A percentile compares a stretch with the other conserved stretches of the same genome.
Evolutionary conservation across 2,797 vertebrate genomes (phyloP).

Genomic region (Coregonus ussuriensis): DNA sequence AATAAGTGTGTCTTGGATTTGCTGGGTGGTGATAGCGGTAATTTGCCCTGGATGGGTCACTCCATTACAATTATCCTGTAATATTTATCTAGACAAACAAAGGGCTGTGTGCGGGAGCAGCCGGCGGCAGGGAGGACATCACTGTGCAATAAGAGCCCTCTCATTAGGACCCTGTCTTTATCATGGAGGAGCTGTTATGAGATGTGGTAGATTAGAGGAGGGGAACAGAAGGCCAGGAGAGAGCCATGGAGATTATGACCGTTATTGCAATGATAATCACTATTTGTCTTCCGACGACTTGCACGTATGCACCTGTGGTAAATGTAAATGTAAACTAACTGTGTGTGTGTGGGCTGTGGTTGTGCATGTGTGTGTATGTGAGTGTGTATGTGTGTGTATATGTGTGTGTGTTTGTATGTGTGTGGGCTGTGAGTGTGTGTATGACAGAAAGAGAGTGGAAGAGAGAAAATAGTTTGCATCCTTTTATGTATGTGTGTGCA

Average conservation of each 20-base stretch:
- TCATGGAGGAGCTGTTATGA: slow-evolving; percentile 62
- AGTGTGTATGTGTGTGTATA: neutral
- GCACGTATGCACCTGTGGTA: slow-evolving; percentile 68
- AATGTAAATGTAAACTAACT: slow-evolving; percentile 51
- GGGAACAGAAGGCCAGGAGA: slow-evolving; percentile 58
- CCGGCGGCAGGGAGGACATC: slow-evolving; percentile 48
- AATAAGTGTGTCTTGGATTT: slow-evolving; percentile 48
- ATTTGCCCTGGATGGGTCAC: slow-evolving; percentile 67
- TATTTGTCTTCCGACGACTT: slow-evolving; percentile 66
- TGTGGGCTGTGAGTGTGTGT: slow-evolving; percentile 7
- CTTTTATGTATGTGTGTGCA: neutral
- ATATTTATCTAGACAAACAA: slow-evolving; percentile 69
- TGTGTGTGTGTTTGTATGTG: slow-evolving; percentile 9
- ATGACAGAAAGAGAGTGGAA: neutral
- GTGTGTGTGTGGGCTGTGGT: neutral
- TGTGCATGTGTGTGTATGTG: slow-evolving; percentile 21
- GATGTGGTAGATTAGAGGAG: slow-evolving; percentile 65
- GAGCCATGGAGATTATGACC: slow-evolving; percentile 64
- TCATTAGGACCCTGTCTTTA: slow-evolving; percentile 71
- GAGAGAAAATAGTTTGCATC: neutral
- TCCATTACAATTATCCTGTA: slow-evolving; percentile 69
- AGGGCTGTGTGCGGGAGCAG: slow-evolving; percentile 24
- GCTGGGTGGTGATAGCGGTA: slow-evolving; percentile 48
- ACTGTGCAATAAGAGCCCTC: slow-evolving; percentile 69
- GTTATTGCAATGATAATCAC: slow-evolving; percentile 74